These are phyloP conservation scores for Struthio camelus DNA, from an alignment of 2,113 vertebrate species.

Conservation along the genomic window DNA sequence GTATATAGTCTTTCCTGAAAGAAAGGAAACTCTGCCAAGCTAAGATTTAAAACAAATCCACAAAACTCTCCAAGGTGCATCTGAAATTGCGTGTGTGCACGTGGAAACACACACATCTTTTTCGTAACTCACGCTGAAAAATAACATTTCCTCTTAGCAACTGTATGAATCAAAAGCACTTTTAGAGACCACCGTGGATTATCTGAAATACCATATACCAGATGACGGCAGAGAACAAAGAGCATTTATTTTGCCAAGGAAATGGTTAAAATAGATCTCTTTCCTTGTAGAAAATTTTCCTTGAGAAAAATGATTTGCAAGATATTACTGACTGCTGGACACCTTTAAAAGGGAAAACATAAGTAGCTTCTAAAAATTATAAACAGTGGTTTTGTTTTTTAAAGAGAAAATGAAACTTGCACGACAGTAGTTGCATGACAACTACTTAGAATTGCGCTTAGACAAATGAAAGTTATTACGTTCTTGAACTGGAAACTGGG, in stretches of 20 bases:
- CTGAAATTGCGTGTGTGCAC: neutral
- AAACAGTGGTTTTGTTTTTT: neutral
- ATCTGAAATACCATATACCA: neutral
- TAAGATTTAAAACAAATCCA: neutral
- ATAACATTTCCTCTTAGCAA: neutral
- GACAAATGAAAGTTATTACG: neutral
- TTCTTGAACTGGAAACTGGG: neutral
- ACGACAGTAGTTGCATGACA: neutral
- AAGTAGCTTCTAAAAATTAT: neutral
- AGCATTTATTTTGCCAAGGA: neutral
- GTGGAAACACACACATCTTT: too few relatives aligned
- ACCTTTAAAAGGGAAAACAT: neutral
- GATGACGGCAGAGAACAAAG: neutral
- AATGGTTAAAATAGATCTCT: neutral
- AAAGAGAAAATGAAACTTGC: neutral
- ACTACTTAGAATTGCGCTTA: neutral
- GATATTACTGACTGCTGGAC: neutral
- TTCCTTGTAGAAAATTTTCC: neutral
- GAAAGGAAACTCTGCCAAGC: fast-evolving
- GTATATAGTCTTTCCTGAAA: fast-evolving
- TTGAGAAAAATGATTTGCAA: neutral
- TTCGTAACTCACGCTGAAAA: too few relatives aligned
- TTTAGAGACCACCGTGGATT: neutral
- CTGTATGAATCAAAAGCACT: neutral
- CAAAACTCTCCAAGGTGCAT: neutral